These are phyloP conservation scores for Lycaon pictus DNA, from an alignment of 2,113 vertebrate genomes.

Conservation along the genomic window DNA sequence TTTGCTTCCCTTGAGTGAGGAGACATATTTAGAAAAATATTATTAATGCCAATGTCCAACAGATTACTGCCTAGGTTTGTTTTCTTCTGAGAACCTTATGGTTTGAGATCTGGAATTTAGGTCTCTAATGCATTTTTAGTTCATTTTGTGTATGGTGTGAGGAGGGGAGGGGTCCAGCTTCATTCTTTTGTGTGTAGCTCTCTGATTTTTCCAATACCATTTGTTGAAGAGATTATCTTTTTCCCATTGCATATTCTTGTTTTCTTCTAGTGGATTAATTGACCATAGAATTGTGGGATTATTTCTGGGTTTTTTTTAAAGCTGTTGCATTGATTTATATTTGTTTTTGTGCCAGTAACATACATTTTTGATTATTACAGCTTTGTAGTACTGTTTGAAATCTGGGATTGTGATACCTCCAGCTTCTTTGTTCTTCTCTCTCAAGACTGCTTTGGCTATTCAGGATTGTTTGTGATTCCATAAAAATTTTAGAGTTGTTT, in stretches of 20 bases:
- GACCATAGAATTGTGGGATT: neutral
- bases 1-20: neutral
- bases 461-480: neutral
- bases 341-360: neutral
- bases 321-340: neutral
- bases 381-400: neutral
- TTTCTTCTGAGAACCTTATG: neutral
- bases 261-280: neutral
- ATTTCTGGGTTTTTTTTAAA: neutral
- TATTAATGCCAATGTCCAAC: neutral
- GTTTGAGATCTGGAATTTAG: neutral
- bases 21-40: neutral
- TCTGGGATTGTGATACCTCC: neutral
- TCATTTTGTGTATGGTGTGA: neutral
- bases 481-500: too few relatives aligned
- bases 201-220: neutral
- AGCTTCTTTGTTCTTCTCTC: neutral
- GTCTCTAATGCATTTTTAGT: neutral
- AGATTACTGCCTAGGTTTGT: neutral
- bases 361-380: neutral
- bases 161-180: neutral
- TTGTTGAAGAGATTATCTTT: neutral
- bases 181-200: neutral
- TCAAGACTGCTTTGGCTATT: neutral
- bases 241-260: neutral